Evolutionary conservation across 2,888 invertebrate species (phyloP).

Genomic region (Hypercompe scribonia): DNA sequence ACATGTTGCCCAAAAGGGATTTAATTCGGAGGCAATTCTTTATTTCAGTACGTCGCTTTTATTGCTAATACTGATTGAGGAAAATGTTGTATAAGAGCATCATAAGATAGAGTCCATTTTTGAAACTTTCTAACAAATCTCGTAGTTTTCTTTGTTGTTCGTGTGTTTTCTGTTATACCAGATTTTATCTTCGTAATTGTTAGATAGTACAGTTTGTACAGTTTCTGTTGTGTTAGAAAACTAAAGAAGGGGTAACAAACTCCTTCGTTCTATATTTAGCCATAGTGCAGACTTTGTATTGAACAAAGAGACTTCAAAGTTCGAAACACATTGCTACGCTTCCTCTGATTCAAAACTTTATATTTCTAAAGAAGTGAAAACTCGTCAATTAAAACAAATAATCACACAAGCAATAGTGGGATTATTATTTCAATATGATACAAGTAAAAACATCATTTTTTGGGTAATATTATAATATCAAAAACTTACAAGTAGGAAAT

Average conservation of each 20-base stretch:
- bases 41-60: conserved; percentile 34
- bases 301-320: background rate
- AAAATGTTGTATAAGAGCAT: conserved; percentile 18
- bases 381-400: too few relatives aligned
- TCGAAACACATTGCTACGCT: background rate
- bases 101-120: background rate
- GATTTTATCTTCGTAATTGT: background rate
- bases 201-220: background rate
- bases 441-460: too few relatives aligned
- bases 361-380: too few relatives aligned
- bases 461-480: too few relatives aligned
- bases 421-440: too few relatives aligned
- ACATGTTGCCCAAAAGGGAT: conserved; percentile 37
- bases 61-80: conserved; percentile 35
- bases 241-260: background rate
- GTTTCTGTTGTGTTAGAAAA: background rate
- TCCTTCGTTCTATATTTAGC: background rate
- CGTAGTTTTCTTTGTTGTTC: background rate
- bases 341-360: too few relatives aligned
- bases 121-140: background rate
- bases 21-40: conserved; percentile 34
- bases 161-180: background rate
- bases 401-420: too few relatives aligned
- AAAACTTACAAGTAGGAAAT: too few relatives aligned
- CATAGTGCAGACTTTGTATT: background rate